These are phyloP conservation scores for Pantherophis vulpinus DNA, from an alignment of 2,797 vertebrate genomes.

Conservation along the genomic window DNA sequence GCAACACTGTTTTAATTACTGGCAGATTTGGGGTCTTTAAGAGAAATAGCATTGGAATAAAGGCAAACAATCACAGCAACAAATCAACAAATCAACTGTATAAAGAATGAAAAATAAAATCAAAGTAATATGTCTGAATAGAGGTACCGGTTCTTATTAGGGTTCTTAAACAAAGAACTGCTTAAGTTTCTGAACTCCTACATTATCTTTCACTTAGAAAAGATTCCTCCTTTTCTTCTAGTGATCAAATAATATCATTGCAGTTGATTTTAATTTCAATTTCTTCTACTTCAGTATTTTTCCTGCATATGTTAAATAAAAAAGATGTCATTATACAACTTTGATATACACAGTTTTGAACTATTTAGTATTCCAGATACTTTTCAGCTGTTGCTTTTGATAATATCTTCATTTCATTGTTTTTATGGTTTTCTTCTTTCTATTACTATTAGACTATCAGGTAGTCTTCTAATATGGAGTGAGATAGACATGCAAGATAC, in stretches of 20 bases:
- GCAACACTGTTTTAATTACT: not conserved
- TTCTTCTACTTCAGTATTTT: not conserved
- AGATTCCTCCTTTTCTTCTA: not conserved
- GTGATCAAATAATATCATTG: not conserved
- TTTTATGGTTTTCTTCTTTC: not conserved
- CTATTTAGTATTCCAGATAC: not conserved
- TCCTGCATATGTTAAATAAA: not conserved
- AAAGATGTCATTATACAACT: not conserved
- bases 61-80: not conserved
- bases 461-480: not conserved
- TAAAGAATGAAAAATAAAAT: not conserved
- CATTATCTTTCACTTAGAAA: not conserved
- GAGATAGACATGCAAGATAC: not conserved
- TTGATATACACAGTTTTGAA: not conserved
- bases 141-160: not conserved
- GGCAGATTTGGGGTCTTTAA: not conserved
- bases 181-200: not conserved
- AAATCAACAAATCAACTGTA: not conserved
- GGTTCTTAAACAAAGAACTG: not conserved
- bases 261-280: not conserved
- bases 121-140: not conserved
- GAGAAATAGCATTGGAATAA: not conserved
- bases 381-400: not conserved
- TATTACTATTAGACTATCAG: not conserved
- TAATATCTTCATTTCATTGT: not conserved